Percentiles rank a stretch among this genome's conserved stretches.
Conservation (phyloP, 2,888 invertebrate genomes). For the Brachyopa scutellaris region DNA sequence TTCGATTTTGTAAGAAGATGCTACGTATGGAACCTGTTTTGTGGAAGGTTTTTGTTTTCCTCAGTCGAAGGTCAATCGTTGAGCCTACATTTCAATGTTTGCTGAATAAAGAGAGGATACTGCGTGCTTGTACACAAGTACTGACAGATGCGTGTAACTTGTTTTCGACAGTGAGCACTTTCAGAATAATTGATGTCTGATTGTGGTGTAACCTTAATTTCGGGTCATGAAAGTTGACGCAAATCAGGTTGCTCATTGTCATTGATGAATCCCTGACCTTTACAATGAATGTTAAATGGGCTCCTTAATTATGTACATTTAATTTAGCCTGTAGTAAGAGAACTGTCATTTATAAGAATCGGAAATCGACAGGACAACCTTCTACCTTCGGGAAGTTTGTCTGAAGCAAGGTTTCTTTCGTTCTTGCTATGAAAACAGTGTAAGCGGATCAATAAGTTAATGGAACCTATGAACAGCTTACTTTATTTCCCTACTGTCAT, state of each 20-base stretch:
- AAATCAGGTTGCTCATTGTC: slow-evolving; percentile 41
- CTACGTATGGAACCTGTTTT: slow-evolving; percentile 50
- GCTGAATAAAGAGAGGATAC: slow-evolving; percentile 52
- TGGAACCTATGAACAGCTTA: too few relatives aligned
- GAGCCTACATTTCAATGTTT: slow-evolving; percentile 3
- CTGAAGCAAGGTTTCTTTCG: too few relatives aligned
- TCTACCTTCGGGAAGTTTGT: too few relatives aligned
- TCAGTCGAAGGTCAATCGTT: slow-evolving; percentile 61
- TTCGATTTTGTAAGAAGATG: slow-evolving; percentile 20
- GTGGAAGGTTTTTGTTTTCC: slow-evolving; percentile 37
- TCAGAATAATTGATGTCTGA: slow-evolving; percentile 67
- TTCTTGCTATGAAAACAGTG: too few relatives aligned
- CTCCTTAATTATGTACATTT: too few relatives aligned
- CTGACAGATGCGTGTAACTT: slow-evolving; percentile 42
- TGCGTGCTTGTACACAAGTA: slow-evolving; percentile 17
- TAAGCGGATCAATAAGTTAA: too few relatives aligned
- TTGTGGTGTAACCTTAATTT: slow-evolving; percentile 62
- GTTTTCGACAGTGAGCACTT: slow-evolving; percentile 62
- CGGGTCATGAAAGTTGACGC: slow-evolving; percentile 53
- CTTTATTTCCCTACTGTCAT: too few relatives aligned
- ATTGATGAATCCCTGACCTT: slow-evolving; percentile 60
- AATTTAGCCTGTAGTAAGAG: too few relatives aligned
- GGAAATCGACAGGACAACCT: too few relatives aligned
- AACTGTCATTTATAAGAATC: too few relatives aligned
- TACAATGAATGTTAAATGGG: slow-evolving; percentile 34